Evolutionary conservation across 1,140 invertebrate genomes (phyloP), one percentile per base, ranked within the genome.

Genomic region (Thrips palmi): DNA sequence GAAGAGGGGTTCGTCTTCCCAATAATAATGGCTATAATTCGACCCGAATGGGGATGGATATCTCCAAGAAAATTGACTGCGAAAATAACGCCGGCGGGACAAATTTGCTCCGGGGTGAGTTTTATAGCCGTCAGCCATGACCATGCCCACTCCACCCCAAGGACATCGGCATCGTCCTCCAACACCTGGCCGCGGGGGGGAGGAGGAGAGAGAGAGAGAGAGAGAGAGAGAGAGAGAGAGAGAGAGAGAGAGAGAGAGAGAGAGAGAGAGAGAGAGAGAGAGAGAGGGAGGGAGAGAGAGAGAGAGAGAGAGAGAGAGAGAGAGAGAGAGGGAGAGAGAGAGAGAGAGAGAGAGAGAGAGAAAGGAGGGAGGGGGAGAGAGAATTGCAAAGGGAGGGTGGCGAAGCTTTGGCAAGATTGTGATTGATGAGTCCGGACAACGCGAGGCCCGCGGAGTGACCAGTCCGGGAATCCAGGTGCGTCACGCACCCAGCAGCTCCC

Each of bases 181-280:
- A 18, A 18, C 30, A 32, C 15, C 30, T 15, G 4, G 5, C 14
- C 30, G 19, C 15, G 30, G 30, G 19, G 30, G 15, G 15, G 19
- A n/a, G n/a, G n/a, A n/a, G n/a, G n/a, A n/a, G n/a, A n/a, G n/a
- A n/a, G n/a, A n/a, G n/a, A n/a, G n/a, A n/a, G 10, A 27, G 30
- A 32, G 11, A 5, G 30, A 32, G 30, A 32, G 30, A 32, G 30
- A 32, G 30, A 32, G 30, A 32, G 30, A 32, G 30, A 32, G 30
- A 32, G 30, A 32, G 30, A 32, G 30, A 32, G 30, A 32, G 30
- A 32, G 30, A 32, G 30, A 32, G 30, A 32, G 30, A 32, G 30
- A 32, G 30, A 32, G 30, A 32, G 30, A 32, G 30, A 32, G n/a
- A 32, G 30, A 32, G 30, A 32, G 30, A 4, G 30, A 32, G 30